These are phyloP conservation scores for Amphiura filiformis DNA, from an alignment of 35 echinoderm and acorn worm species.

Conservation along the genomic window DNA sequence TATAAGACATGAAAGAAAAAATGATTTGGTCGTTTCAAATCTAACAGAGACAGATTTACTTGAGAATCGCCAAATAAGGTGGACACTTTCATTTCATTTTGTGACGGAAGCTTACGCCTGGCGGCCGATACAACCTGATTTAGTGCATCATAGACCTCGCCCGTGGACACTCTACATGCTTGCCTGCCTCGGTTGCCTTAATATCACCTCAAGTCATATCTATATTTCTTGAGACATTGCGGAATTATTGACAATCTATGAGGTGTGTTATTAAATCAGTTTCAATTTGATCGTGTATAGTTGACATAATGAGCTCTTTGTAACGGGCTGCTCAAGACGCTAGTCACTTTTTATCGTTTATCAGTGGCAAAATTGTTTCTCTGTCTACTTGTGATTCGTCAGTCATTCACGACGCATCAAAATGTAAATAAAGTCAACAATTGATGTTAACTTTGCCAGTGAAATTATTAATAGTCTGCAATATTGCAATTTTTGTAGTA, in stretches of 20 bases:
- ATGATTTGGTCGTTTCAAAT: slow-evolving; percentile 3
- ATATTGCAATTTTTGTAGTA: too few species aligned
- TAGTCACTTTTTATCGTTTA: not conserved
- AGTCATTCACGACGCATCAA: too few species aligned
- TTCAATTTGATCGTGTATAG: not conserved
- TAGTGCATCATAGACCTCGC: not conserved
- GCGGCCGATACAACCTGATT: not conserved
- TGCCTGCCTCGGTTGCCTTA: not conserved
- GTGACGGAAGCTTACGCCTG: not conserved
- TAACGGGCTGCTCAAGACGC: not conserved
- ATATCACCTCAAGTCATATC: not conserved
- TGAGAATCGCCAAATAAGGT: not conserved
- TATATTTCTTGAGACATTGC: not conserved
- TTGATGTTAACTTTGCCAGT: too few species aligned
- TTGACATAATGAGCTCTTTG: slow-evolving; percentile 6
- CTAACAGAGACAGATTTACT: not conserved
- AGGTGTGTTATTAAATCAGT: slow-evolving; percentile 15
- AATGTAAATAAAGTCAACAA: too few species aligned
- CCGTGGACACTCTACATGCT: not conserved
- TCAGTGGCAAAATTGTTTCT: not conserved
- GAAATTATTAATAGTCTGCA: too few species aligned
- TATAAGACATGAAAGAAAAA: not conserved
- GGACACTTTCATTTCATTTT: slow-evolving; percentile 6
- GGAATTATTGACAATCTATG: slow-evolving; percentile 5
- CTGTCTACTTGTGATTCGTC: too few species aligned